Conservation (phyloP, 2,113 vertebrate species). For the Meleagris gallopavo region DNA sequence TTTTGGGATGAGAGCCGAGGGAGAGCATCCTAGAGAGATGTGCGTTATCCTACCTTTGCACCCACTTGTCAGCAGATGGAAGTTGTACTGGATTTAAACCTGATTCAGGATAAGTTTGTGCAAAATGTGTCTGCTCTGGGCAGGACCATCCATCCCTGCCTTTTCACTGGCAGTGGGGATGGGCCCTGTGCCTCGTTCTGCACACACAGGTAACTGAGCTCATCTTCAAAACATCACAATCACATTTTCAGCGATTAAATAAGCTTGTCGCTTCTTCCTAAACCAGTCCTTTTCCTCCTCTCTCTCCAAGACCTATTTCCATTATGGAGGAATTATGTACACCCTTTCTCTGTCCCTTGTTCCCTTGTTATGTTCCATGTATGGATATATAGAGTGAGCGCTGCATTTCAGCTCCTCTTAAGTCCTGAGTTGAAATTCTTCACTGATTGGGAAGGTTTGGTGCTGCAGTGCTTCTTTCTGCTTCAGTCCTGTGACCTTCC, state of each 20-base stretch:
- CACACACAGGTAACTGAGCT: fast-evolving
- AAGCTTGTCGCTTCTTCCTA: neutral
- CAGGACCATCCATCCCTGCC: neutral
- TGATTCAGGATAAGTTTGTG: neutral
- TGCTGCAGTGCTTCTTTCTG: neutral
- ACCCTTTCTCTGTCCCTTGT: neutral
- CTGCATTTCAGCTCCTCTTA: neutral
- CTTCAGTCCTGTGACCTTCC: neutral
- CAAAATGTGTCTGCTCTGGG: neutral
- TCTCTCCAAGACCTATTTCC: neutral
- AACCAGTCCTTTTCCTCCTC: neutral
- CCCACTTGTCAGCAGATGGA: neutral
- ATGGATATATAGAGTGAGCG: neutral
- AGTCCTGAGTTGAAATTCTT: neutral
- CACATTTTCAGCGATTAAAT: neutral
- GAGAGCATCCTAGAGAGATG: neutral
- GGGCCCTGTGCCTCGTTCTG: neutral
- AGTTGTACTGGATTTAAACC: neutral
- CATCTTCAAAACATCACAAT: neutral
- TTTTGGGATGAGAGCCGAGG: neutral
- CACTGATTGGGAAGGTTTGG: neutral
- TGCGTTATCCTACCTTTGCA: neutral
- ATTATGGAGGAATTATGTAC: neutral
- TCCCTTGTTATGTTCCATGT: neutral
- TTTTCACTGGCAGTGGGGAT: neutral